These are phyloP conservation scores for Anoplopoma fimbria DNA, from an alignment of 2,113 vertebrate genomes.

Conservation along the genomic window DNA sequence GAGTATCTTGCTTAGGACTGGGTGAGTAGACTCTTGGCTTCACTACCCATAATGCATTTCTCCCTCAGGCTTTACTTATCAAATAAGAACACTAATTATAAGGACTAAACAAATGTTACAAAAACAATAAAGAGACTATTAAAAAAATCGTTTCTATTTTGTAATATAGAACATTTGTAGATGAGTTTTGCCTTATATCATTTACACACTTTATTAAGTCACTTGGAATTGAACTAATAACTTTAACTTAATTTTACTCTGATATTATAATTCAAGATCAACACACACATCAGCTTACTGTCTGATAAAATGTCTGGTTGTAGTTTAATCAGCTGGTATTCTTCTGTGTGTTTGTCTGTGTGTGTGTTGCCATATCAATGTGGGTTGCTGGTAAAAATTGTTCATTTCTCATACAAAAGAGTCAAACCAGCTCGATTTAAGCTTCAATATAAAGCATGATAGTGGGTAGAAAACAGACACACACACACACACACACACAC, in stretches of 20 bases:
- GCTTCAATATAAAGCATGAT: conserved; percentile 42
- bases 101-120: not conserved
- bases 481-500: conserved; percentile 30
- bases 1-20: conserved; percentile 93
- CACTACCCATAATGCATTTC: not conserved
- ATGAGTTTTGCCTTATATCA: not conserved
- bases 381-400: conserved; percentile 32
- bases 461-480: conserved; percentile 48
- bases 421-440: conserved; percentile 32
- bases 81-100: not conserved
- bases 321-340: not conserved
- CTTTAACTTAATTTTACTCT: not conserved
- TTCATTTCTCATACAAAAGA: conserved; percentile 14
- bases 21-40: conserved; percentile 85
- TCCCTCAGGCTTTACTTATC: not conserved
- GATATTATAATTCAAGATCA: not conserved
- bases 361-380: not conserved
- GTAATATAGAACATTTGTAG: not conserved
- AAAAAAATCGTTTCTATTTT: not conserved
- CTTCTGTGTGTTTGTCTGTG: not conserved
- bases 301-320: not conserved
- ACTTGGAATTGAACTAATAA: not conserved
- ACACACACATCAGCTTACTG: not conserved
- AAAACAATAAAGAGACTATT: not conserved
- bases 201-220: not conserved